phyloP scores from a whole-genome alignment of 37 sponge, comb jelly and placozoan genomes.

The Chondrilla cf. caribensis region DNA sequence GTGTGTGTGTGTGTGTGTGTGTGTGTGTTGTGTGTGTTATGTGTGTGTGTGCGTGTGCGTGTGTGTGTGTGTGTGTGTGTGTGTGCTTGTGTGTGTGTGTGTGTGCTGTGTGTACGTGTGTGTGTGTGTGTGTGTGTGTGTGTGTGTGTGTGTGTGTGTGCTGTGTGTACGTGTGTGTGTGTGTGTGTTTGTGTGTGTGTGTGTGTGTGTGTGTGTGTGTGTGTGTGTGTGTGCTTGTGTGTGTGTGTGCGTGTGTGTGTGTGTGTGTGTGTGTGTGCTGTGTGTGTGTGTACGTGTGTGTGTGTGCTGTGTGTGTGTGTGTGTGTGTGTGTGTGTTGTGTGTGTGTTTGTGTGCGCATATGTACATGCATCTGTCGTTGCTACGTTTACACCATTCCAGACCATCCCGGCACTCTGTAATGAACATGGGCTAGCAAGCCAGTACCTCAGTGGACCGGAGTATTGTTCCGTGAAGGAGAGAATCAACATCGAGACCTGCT shows the following conservation, averaged over 20 bases:
- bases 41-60: not conserved
- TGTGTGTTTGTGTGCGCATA: not conserved
- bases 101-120: not conserved
- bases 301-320: not conserved
- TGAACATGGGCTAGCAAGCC: not conserved
- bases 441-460: constrained; percentile 2
- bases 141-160: not conserved
- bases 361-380: not conserved
- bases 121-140: not conserved
- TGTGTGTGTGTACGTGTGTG: not conserved
- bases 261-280: not conserved
- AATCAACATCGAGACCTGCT: constrained; percentile 5
- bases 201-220: not conserved
- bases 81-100: not conserved
- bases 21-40: not conserved
- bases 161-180: not conserved
- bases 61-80: not conserved
- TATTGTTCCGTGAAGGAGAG: constrained; percentile 3
- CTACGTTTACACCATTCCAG: not conserved
- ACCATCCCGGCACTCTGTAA: not conserved
- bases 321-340: not conserved
- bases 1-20: not conserved
- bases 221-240: not conserved
- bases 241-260: constrained; percentile 10
- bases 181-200: not conserved